Conservation (phyloP, 2,113 vertebrate species). For the Petrocephalus microphthalmus region DNA sequence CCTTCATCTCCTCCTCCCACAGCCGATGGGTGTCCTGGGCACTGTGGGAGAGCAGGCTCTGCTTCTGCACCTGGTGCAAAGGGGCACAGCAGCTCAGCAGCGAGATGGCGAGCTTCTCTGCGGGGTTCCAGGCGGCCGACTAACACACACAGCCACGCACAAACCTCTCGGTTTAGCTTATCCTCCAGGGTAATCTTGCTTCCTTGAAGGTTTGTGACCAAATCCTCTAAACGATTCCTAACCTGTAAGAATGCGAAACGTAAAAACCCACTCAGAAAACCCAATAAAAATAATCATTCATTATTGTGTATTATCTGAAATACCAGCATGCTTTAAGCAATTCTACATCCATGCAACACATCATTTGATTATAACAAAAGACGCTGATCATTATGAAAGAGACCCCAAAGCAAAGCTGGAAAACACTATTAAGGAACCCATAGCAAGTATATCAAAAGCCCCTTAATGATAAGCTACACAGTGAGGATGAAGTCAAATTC, state of each 20-base stretch:
- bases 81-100: neutral
- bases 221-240: constrained; percentile 68
- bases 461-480: neutral
- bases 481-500: neutral
- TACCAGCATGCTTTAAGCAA: constrained; percentile 44
- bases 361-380: constrained; percentile 15
- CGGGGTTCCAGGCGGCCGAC: neutral
- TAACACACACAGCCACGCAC: neutral
- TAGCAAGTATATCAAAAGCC: constrained; percentile 20
- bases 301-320: neutral
- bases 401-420: neutral
- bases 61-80: constrained; percentile 65
- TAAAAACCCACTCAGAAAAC: neutral
- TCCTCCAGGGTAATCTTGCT: constrained; percentile 73
- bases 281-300: neutral
- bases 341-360: constrained; percentile 8
- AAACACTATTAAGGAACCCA: neutral
- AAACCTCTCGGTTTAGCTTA: constrained; percentile 72
- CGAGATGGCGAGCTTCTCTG: no score
- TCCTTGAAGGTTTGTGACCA: constrained; percentile 70
- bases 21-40: constrained; percentile 67
- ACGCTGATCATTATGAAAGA: constrained; percentile 18
- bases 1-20: constrained; percentile 78
- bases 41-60: constrained; percentile 59
- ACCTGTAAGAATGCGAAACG: constrained; percentile 51